A percentile compares a stretch with the other conserved stretches of the same genome.
phyloP scores from a whole-genome alignment of 2,888 invertebrate species.

The Odontomyia ornata region DNA sequence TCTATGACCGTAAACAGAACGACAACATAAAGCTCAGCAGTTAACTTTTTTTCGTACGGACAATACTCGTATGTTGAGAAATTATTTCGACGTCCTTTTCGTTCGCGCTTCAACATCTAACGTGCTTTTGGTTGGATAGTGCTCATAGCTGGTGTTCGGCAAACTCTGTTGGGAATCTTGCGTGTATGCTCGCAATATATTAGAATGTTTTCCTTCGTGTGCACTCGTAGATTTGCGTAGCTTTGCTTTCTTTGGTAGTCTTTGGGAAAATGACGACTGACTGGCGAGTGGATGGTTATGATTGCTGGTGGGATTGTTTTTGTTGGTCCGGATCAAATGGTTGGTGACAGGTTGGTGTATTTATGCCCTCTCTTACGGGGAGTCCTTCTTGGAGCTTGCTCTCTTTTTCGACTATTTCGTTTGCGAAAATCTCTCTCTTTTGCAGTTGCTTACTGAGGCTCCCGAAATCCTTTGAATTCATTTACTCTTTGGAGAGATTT shows the following conservation, averaged over 20 bases:
- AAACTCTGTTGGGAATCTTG: conserved; percentile 9
- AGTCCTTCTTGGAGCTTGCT: not conserved
- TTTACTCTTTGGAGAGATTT: conserved; percentile 25
- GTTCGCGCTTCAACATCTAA: not conserved
- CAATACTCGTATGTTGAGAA: conserved; percentile 19
- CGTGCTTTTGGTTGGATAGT: not conserved
- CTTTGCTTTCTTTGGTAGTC: conserved; percentile 12
- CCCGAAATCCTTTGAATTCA: conserved; percentile 25
- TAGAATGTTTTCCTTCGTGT: not conserved
- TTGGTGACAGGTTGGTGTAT: too few species aligned
- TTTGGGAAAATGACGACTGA: not conserved
- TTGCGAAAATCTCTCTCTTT: conserved; percentile 27
- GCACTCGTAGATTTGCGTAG: conserved; percentile 31
- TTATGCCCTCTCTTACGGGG: not conserved
- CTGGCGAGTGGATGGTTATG: not conserved
- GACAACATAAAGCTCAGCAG: conserved; percentile 33
- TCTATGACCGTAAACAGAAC: conserved; percentile 31
- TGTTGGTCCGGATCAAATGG: not conserved
- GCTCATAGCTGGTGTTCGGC: not conserved
- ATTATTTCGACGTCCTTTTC: conserved; percentile 26
- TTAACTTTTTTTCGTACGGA: conserved; percentile 35
- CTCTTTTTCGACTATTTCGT: not conserved
- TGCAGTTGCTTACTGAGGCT: not conserved
- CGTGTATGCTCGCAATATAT: conserved; percentile 4
- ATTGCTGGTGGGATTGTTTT: not conserved